These are phyloP conservation scores for Metaphire vulgaris DNA, from an alignment of 1,140 invertebrate genomes.

Conservation along the genomic window DNA sequence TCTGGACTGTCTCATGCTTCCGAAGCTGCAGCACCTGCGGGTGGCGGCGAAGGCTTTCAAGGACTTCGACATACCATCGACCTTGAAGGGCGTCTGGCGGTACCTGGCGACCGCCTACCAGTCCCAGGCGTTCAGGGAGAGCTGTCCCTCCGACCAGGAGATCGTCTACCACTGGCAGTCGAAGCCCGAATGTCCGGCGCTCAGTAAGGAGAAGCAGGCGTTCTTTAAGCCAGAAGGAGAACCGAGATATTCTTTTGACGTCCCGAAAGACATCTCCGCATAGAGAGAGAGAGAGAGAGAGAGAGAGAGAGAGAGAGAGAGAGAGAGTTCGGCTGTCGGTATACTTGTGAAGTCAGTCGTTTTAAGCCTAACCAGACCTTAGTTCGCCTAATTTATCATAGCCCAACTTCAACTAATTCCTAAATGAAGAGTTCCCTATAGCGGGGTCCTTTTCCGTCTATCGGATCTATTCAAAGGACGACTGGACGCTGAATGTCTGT, in stretches of 20 bases:
- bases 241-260: constrained; percentile 45
- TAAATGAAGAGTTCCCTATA: too few relatives aligned
- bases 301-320: too few relatives aligned
- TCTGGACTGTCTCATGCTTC: constrained; percentile 58
- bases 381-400: too few relatives aligned
- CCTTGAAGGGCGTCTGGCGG: constrained; percentile 57
- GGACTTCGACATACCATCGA: constrained; percentile 57
- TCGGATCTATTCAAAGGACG: too few relatives aligned
- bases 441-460: too few relatives aligned
- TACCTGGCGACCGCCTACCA: constrained; percentile 60
- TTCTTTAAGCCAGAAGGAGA: constrained; percentile 41
- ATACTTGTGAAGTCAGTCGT: too few relatives aligned
- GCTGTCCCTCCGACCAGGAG: constrained; percentile 61
- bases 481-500: too few relatives aligned
- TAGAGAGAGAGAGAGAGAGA: too few relatives aligned
- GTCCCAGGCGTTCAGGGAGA: constrained; percentile 57
- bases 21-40: constrained; percentile 59
- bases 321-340: too few relatives aligned
- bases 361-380: too few relatives aligned
- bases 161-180: constrained; percentile 59
- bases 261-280: constrained; percentile 35
- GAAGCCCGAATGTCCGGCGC: constrained; percentile 51
- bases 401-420: too few relatives aligned
- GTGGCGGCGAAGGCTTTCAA: constrained; percentile 57
- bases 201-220: constrained; percentile 46